Evolutionary conservation across 2,113 vertebrate species (phyloP).

Genomic region (Rhinolophus ferrumequinum): DNA sequence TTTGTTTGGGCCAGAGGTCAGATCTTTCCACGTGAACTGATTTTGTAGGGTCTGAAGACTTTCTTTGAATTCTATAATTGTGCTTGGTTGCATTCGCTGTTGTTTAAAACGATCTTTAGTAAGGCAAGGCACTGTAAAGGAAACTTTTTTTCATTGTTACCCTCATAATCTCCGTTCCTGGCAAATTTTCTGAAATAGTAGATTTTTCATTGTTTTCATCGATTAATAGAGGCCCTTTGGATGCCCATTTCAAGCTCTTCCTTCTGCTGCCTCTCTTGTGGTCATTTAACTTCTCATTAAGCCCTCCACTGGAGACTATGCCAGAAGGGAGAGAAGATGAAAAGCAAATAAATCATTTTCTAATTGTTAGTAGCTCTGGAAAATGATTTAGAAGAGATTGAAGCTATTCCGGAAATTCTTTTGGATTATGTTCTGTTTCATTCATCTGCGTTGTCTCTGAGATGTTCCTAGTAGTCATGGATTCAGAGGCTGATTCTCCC

Average conservation of each 20-base stretch:
- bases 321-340: conserved; percentile 52
- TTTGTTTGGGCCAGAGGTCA: conserved; percentile 39
- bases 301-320: background rate
- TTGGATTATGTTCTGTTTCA: conserved; percentile 47
- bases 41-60: conserved; percentile 26
- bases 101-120: conserved; percentile 24
- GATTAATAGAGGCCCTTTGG: conserved; percentile 1
- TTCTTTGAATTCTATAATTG: conserved; percentile 41
- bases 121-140: background rate
- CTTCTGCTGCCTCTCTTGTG: conserved; percentile 33
- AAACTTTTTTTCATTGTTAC: background rate
- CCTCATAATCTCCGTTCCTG: conserved; percentile 4
- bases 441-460: background rate
- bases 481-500: background rate
- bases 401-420: conserved; percentile 47
- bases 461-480: background rate
- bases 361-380: conserved; percentile 67
- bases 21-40: conserved; percentile 61
- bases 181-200: conserved; percentile 39
- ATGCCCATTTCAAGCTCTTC: conserved; percentile 17
- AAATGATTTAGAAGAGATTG: conserved; percentile 32
- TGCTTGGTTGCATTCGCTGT: background rate
- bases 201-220: conserved; percentile 45
- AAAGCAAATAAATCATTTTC: conserved; percentile 65
- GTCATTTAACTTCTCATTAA: conserved; percentile 58